These are phyloP conservation scores for Paramormyrops kingsleyae DNA, from an alignment of 2,113 vertebrate genomes.

Conservation along the genomic window DNA sequence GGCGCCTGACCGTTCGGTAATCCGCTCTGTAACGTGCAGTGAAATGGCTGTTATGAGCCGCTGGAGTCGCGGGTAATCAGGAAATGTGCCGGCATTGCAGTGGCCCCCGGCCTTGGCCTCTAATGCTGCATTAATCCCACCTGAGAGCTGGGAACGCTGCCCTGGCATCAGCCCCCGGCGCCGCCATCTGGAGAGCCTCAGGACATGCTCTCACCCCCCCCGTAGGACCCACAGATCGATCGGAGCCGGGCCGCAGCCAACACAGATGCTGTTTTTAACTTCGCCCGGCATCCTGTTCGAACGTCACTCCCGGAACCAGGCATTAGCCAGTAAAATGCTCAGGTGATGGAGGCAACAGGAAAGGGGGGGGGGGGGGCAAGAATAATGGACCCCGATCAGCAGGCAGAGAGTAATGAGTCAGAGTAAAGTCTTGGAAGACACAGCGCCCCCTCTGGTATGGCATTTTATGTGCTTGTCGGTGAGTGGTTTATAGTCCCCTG, in stretches of 20 bases:
- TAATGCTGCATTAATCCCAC: neutral
- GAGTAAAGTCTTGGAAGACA: neutral
- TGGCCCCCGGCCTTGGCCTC: neutral
- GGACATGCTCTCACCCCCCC: neutral
- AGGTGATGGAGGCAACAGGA: neutral
- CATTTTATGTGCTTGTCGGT: neutral
- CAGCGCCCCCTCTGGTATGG: neutral
- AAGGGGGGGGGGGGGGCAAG: neutral
- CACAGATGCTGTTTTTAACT: conserved; percentile 8
- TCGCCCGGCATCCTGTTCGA: too few relatives aligned
- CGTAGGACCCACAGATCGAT: neutral
- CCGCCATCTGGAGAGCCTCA: neutral
- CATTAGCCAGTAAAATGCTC: neutral
- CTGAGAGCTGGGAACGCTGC: conserved; percentile 6
- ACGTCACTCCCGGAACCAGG: neutral
- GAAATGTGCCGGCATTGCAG: neutral
- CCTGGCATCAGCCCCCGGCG: conserved; percentile 21
- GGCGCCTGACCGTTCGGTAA: neutral
- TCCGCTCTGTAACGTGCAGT: neutral
- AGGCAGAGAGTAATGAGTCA: neutral
- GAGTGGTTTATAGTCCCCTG: neutral
- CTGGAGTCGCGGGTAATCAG: neutral
- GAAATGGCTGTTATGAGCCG: neutral
- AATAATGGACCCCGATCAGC: neutral
- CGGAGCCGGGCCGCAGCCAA: neutral